Percentiles rank a stretch among this genome's conserved stretches.
Evolutionary conservation across 23 tunicate species (phyloP).

Genomic region (Diplosoma virens): DNA sequence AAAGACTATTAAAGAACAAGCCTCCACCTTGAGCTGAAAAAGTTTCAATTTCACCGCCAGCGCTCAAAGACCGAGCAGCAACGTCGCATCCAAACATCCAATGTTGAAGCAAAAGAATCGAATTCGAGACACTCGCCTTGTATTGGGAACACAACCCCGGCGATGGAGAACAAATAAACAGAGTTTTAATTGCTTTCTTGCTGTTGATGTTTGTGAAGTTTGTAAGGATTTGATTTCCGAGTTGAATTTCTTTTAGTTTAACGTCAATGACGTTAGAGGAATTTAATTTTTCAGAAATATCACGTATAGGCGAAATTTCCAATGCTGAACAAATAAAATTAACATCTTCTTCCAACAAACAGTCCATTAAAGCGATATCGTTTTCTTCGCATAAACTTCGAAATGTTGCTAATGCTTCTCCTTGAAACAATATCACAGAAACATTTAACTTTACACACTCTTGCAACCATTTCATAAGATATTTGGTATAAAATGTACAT

Average conservation of each 20-base stretch:
- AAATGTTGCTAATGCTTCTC: neutral
- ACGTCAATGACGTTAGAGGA: neutral
- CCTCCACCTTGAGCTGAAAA: neutral
- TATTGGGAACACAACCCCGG: conserved; percentile 18
- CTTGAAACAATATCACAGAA: neutral
- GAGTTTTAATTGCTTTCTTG: too few relatives aligned
- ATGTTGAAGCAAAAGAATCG: neutral
- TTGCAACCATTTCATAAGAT: neutral
- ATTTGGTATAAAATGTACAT: neutral
- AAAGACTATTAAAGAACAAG: neutral
- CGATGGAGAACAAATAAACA: conserved; percentile 1
- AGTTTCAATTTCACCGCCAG: neutral
- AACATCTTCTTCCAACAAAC: neutral
- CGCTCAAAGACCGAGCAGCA: neutral
- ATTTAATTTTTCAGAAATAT: neutral
- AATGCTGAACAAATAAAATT: neutral
- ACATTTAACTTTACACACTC: neutral
- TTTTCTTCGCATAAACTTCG: conserved; percentile 9
- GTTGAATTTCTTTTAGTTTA: neutral
- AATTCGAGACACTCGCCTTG: neutral
- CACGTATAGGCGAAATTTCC: neutral
- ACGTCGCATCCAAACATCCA: neutral
- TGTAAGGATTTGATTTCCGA: conserved; percentile 1
- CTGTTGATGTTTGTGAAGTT: too few relatives aligned
- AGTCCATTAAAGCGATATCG: neutral